Evolutionary conservation across 2,888 invertebrate genomes (phyloP).

Genomic region (Trichopria drosophilae): DNA sequence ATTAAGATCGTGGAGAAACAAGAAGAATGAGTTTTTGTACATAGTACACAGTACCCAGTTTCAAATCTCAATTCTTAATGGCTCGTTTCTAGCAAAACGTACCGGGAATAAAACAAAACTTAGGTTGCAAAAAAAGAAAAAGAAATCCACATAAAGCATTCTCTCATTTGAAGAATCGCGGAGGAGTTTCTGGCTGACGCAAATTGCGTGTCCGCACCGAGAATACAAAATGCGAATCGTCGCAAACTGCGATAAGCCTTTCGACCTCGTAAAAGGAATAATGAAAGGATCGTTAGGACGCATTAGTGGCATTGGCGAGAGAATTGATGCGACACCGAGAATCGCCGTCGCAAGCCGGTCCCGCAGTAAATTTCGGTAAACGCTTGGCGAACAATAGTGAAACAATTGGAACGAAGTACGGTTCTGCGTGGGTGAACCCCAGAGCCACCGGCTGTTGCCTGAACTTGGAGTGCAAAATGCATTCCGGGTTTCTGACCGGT

Average conservation of each 20-base stretch:
- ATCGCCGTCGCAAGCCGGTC: neutral
- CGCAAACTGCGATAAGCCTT: no score
- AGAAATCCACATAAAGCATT: slow-evolving; percentile 27
- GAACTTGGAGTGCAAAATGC: slow-evolving; percentile 36
- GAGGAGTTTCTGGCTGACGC: slow-evolving; percentile 8
- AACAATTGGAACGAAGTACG: slow-evolving; percentile 8
- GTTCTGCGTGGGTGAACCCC: neutral
- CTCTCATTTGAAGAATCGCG: slow-evolving; percentile 22
- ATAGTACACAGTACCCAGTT: no score
- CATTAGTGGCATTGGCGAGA: slow-evolving; percentile 21
- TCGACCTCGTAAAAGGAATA: slow-evolving; percentile 13
- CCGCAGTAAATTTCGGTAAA: slow-evolving; percentile 32
- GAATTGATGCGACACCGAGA: slow-evolving; percentile 26
- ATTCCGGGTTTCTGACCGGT: slow-evolving; percentile 30
- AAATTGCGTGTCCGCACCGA: neutral
- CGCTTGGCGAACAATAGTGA: slow-evolving; percentile 36
- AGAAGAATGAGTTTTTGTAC: no score
- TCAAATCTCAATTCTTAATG: no score
- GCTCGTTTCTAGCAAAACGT: no score
- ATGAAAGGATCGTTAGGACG: slow-evolving; percentile 28
- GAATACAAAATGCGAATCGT: no score
- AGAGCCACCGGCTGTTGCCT: no score
- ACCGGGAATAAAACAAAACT: no score
- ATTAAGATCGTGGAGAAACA: no score
- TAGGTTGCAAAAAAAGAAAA: slow-evolving; percentile 2